phyloP scores from a whole-genome alignment of 2,113 vertebrate genomes.

The Australoheros scitulus region DNA sequence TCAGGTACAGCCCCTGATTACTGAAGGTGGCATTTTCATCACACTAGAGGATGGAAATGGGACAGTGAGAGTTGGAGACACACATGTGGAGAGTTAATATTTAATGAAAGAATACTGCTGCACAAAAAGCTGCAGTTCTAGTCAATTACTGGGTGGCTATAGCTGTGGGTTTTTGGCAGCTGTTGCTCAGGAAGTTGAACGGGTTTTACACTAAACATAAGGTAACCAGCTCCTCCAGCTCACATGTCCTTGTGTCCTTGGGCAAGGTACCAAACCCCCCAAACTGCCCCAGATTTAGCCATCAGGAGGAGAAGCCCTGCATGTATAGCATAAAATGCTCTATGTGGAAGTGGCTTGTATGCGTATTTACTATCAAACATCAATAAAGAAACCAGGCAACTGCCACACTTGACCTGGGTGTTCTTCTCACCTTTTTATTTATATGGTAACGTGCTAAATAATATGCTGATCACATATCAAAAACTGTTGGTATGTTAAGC shows the following conservation, averaged over 20 bases:
- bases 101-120: background rate
- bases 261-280: background rate
- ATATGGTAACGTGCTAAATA: background rate
- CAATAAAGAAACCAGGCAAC: accelerated
- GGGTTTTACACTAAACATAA: constrained; percentile 1
- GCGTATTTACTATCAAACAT: background rate
- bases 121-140: background rate
- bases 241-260: background rate
- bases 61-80: background rate
- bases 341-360: background rate
- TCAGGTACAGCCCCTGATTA: constrained; percentile 95
- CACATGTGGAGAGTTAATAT: constrained; percentile 5
- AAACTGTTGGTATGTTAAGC: background rate
- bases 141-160: background rate
- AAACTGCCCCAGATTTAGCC: constrained; percentile 1
- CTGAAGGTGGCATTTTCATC: constrained; percentile 96
- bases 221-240: background rate
- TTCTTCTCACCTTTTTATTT: background rate
- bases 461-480: background rate
- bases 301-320: background rate
- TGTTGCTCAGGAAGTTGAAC: background rate
- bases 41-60: constrained; percentile 77
- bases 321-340: background rate
- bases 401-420: background rate
- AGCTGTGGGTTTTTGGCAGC: constrained; percentile 5